Percentiles rank a stretch among this genome's conserved stretches.
Evolutionary conservation across 2,797 vertebrate species (phyloP).

Genomic region (Brachymystax lenok): DNA sequence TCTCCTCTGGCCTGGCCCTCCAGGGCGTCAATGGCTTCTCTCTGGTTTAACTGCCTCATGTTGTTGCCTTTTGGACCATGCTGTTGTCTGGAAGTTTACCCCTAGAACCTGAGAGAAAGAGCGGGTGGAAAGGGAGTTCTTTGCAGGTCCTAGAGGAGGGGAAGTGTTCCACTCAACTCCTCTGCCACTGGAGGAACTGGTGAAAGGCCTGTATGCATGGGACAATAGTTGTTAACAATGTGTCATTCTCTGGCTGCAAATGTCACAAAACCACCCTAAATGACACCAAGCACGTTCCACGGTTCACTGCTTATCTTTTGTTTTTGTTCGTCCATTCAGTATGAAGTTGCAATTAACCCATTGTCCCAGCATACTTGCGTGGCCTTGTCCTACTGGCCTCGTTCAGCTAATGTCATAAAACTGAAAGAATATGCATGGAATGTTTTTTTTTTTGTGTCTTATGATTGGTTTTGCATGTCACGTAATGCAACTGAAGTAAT

Average conservation of each 20-base stretch:
- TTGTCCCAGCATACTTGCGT: slow-evolving; percentile 13
- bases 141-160: slow-evolving; percentile 28
- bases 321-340: background rate
- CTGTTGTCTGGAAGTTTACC: slow-evolving; percentile 62
- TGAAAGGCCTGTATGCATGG: slow-evolving; percentile 65
- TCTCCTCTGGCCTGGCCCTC: slow-evolving; percentile 4
- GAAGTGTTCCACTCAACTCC: slow-evolving; percentile 43
- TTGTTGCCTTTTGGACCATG: slow-evolving; percentile 38
- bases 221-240: background rate
- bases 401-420: slow-evolving; percentile 22
- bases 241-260: slow-evolving; percentile 8
- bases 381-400: slow-evolving; percentile 22
- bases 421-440: slow-evolving; percentile 56
- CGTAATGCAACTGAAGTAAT: slow-evolving; percentile 36
- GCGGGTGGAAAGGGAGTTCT: background rate
- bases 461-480: slow-evolving; percentile 59
- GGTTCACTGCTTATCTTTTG: slow-evolving; percentile 9
- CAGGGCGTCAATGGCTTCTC: background rate
- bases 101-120: slow-evolving; percentile 42
- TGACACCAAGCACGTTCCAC: slow-evolving; percentile 7
- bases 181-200: slow-evolving; percentile 55
- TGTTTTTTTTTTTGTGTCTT: slow-evolving; percentile 20
- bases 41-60: background rate
- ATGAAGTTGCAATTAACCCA: background rate
- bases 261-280: slow-evolving; percentile 22